phyloP scores from a whole-genome alignment of 35 echinoderm and acorn worm genomes.

The Strongylocentrotus purpuratus region DNA sequence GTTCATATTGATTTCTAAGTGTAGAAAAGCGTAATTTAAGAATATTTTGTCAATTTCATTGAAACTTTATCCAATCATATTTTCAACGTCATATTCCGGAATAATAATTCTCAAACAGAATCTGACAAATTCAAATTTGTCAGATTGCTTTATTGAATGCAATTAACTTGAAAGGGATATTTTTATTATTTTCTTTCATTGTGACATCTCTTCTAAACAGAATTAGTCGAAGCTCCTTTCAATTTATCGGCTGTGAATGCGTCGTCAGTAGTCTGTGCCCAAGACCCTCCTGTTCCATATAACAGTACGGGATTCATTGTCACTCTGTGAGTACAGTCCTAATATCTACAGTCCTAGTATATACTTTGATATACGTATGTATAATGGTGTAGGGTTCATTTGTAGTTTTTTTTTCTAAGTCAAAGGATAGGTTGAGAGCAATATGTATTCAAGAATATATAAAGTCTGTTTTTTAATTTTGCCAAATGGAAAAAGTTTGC shows the following conservation, averaged over 20 bases:
- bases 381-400: background rate
- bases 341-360: background rate
- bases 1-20: too few species aligned
- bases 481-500: background rate
- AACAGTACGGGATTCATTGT: conserved; percentile 13
- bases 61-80: background rate
- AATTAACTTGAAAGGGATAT: background rate
- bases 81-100: background rate
- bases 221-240: background rate
- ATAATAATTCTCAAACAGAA: background rate
- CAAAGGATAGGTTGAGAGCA: background rate
- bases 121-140: background rate
- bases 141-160: background rate
- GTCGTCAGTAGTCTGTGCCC: background rate
- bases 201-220: background rate
- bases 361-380: background rate
- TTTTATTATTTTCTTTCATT: background rate
- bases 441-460: too few species aligned
- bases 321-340: conserved; percentile 26
- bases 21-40: too few species aligned
- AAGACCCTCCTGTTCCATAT: conserved; percentile 30
- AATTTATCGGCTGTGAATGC: background rate
- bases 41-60: background rate
- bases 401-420: background rate
- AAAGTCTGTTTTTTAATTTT: background rate